Evolutionary conservation across 2,888 invertebrate species (phyloP), one percentile per base, ranked within the genome.

Genomic region (Heliconius sara): DNA sequence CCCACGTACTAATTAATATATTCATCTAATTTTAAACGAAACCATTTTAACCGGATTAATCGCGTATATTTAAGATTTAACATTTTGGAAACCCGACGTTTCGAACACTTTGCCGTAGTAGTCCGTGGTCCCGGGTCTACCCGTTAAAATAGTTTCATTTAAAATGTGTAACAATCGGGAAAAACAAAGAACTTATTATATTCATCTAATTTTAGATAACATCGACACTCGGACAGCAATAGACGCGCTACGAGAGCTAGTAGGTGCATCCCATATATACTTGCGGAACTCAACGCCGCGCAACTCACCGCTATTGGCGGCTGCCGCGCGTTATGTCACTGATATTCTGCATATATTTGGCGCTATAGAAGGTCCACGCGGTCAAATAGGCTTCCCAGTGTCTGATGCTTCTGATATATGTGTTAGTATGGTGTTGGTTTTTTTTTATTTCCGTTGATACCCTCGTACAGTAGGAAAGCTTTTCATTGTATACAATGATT

Each of bases 171-270:
- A 30, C 3, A 30, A 30, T 30, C 30, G 30, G 3, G 30, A 30
- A 30, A 2, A 30, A 3, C 30, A 30, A 30, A 30, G 30, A 30
- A 30, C 30, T 30, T 30, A 30, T 30, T 27, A 27, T 27, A 30
- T 27, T 27, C 27, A 16, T 39, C 43, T 63, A 12, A 60, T 77
- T 30, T 6, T 88, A 97, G 98, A 99, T 93, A 99, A 99, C 90
- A 96, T 99, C 79, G 99, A 99, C 93, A 99, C 99, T 0, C 97
- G 98, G 85, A 95, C 96, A n/a, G 97, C 97, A 0, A 89, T 99
- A 77, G 99, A 99, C 88, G 95, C 96, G 0, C 93, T 99, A 3
- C 96, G 98, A 81, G 98, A 99, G 88, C 93, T 99, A 74, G 97
- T 99, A n/a, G 96, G 97, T 3, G 95, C 96, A n/a, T 96, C 97